These are phyloP conservation scores for Poecile montanus DNA, from an alignment of 2,797 vertebrate species.

Conservation along the genomic window DNA sequence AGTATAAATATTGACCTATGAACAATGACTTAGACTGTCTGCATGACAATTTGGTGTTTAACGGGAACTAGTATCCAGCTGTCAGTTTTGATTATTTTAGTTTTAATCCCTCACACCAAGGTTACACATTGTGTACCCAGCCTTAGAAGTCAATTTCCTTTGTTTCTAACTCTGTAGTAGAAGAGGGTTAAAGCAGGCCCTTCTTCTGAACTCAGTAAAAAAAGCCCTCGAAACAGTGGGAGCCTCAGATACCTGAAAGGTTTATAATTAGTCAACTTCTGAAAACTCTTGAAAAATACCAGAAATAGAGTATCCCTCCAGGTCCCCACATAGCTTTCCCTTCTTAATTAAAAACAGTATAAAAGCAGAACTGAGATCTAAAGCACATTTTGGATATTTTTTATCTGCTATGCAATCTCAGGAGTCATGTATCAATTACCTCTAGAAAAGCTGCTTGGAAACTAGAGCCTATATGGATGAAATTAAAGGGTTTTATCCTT, in stretches of 20 bases:
- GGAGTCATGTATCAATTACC: not conserved
- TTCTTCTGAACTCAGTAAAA: not conserved
- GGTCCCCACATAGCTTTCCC: not conserved
- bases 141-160: not conserved
- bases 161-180: not conserved
- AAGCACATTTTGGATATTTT: not conserved
- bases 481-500: conserved; percentile 17
- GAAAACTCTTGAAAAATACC: not conserved
- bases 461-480: not conserved
- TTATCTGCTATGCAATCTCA: not conserved
- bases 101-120: not conserved
- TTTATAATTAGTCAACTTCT: not conserved
- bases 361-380: not conserved
- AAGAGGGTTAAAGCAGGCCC: not conserved
- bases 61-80: not conserved
- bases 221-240: not conserved
- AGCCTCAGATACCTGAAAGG: not conserved
- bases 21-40: not conserved
- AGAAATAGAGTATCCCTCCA: not conserved
- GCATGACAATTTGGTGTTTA: not conserved
- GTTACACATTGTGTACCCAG: not conserved
- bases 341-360: not conserved
- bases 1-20: not conserved
- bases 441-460: not conserved
- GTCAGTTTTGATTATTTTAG: conserved; percentile 1